These are phyloP conservation scores for Atta texana DNA, from an alignment of 1,140 invertebrate species.

Conservation along the genomic window DNA sequence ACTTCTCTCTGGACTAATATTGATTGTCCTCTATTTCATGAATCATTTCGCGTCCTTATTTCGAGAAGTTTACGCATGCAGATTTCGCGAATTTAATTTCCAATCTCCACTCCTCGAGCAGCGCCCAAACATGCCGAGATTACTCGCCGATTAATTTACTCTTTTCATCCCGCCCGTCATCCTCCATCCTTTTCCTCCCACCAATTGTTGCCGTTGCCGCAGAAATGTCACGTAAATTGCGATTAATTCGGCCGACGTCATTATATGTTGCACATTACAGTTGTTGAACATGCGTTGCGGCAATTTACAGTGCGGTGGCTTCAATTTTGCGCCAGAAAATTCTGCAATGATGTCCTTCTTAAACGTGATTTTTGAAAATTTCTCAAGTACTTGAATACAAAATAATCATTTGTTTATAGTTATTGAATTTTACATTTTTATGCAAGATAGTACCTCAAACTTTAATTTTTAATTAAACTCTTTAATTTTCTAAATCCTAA, in stretches of 20 bases:
- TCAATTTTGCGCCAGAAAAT: constrained; percentile 32
- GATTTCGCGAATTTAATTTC: constrained; percentile 64
- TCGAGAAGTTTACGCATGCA: constrained; percentile 22
- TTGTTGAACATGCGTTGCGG: constrained; percentile 1
- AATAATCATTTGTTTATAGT: not conserved
- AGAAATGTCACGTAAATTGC: constrained; percentile 57
- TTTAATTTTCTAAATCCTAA: constrained; percentile 13
- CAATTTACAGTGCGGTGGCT: not conserved
- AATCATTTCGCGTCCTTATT: constrained; percentile 26
- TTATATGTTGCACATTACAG: constrained; percentile 52
- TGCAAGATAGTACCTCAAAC: not conserved
- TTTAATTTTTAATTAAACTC: constrained; percentile 40
- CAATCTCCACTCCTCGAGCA: constrained; percentile 15
- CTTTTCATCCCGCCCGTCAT: constrained; percentile 23
- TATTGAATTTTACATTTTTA: constrained; percentile 2
- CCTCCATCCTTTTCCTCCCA: not conserved
- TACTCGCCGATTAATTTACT: constrained; percentile 68
- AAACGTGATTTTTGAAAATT: not conserved
- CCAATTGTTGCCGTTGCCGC: constrained; percentile 45
- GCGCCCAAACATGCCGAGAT: constrained; percentile 46
- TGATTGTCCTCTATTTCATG: not conserved
- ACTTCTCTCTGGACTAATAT: not conserved
- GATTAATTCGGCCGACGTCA: constrained; percentile 66
- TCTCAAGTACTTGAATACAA: not conserved
- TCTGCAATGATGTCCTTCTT: not conserved